These are phyloP conservation scores for Eretmochelys imbricata DNA, from an alignment of 2,113 vertebrate genomes.

Conservation along the genomic window DNA sequence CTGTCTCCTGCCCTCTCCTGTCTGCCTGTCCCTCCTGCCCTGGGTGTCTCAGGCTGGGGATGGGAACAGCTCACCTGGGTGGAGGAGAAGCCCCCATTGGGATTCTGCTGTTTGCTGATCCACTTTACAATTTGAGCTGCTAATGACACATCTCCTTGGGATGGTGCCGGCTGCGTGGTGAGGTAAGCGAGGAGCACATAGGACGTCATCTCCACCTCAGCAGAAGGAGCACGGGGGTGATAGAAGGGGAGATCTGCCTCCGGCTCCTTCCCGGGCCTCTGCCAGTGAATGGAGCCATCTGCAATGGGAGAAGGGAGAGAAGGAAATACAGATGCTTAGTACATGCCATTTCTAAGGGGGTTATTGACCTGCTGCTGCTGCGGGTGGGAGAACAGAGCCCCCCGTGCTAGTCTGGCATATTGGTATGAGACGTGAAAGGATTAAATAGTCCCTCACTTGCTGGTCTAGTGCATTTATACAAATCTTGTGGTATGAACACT, in stretches of 20 bases:
- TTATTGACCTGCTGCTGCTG: fast-evolving
- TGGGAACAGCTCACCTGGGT: conserved; percentile 76
- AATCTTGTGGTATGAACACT: fast-evolving
- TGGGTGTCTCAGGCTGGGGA: fast-evolving
- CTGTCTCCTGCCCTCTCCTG: background rate
- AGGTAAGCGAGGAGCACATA: conserved; percentile 71
- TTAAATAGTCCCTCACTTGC: background rate
- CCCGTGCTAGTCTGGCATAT: fast-evolving
- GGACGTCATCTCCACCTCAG: conserved; percentile 77
- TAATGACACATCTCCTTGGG: conserved; percentile 17
- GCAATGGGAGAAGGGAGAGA: background rate
- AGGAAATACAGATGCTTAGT: background rate
- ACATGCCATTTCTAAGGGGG: fast-evolving
- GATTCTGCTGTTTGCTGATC: conserved; percentile 78
- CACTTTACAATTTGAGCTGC: conserved; percentile 54
- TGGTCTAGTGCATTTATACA: background rate
- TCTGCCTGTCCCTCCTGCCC: background rate
- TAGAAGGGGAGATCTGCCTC: background rate
- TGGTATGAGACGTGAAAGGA: background rate
- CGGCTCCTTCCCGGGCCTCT: conserved; percentile 63
- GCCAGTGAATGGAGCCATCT: conserved; percentile 75
- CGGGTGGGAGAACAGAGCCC: background rate
- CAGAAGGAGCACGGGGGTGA: conserved; percentile 67
- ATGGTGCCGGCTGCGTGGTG: background rate
- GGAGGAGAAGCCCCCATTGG: conserved; percentile 78